Percentiles rank a stretch among this genome's conserved stretches.
phyloP scores from a whole-genome alignment of 2,888 invertebrate genomes.

The Rotaria socialis region DNA sequence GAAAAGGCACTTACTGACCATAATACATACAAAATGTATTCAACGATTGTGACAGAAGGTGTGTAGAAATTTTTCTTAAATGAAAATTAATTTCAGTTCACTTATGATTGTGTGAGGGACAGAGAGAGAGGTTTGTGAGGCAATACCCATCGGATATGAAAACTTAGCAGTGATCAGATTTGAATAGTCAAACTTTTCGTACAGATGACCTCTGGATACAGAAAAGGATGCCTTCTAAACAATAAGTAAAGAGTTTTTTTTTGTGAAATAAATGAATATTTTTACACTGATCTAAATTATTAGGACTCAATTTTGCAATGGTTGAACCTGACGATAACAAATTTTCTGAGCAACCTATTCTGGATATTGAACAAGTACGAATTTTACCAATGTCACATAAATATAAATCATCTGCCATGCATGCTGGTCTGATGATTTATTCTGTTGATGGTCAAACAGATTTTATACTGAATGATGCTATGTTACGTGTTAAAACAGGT shows the following conservation, averaged over 20 bases:
- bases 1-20: neutral
- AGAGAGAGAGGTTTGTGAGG: too few species aligned
- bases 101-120: too few species aligned
- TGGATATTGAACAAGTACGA: neutral
- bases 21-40: neutral
- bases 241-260: too few species aligned
- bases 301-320: neutral
- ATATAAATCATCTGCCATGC: neutral
- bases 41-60: neutral
- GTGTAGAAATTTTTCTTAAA: neutral
- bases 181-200: too few species aligned
- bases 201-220: too few species aligned
- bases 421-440: neutral
- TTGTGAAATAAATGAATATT: too few species aligned
- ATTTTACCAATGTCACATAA: neutral
- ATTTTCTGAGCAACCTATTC: neutral
- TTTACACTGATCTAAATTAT: neutral
- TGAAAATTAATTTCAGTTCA: too few species aligned
- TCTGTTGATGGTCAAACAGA: slow-evolving; percentile 11
- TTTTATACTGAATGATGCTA: neutral
- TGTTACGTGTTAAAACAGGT: neutral
- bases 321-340: neutral
- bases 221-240: too few species aligned
- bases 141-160: too few species aligned
- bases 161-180: too few species aligned